Percentiles rank a stretch among this genome's conserved stretches.
These are phyloP conservation scores for Melolontha melolontha DNA, from an alignment of 2,888 invertebrate genomes.

Conservation along the genomic window DNA sequence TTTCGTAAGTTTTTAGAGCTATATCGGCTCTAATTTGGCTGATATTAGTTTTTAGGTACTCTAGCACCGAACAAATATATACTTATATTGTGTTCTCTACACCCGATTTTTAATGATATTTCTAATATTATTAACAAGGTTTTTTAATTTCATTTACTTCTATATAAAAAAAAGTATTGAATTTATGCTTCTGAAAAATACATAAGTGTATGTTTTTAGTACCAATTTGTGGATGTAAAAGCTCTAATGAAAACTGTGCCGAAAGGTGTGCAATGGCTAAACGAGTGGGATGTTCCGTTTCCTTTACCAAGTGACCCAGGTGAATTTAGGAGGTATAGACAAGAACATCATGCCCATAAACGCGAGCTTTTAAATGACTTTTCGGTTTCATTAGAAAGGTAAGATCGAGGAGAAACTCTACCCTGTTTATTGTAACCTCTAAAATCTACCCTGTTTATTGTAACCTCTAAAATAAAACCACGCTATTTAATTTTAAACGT, in stretches of 20 bases:
- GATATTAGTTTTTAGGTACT: no score
- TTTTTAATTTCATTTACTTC: no score
- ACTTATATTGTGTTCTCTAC: no score
- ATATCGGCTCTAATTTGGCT: no score
- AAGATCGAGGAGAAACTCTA: not conserved
- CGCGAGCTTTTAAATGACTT: slow-evolving; percentile 2
- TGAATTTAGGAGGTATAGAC: slow-evolving; percentile 10
- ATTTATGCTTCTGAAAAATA: not conserved
- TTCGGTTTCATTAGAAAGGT: slow-evolving; percentile 6
- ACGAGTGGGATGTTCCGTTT: slow-evolving; percentile 36
- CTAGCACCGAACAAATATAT: no score
- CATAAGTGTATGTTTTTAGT: slow-evolving; percentile 20
- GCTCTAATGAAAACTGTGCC: slow-evolving; percentile 37
- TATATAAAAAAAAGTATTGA: no score
- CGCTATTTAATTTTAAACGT: no score
- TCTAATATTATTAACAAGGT: no score
- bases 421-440: not conserved
- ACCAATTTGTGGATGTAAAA: slow-evolving; percentile 35
- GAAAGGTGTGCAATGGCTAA: slow-evolving; percentile 37
- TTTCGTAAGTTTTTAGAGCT: no score
- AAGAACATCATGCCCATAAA: not conserved
- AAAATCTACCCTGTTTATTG: no score
- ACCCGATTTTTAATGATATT: no score
- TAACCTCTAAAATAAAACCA: no score
- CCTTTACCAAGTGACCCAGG: slow-evolving; percentile 32